A percentile compares a stretch with the other conserved stretches of the same genome.
phyloP scores from a whole-genome alignment of 2,888 invertebrate species.

The Pristionchus fissidentatus region DNA sequence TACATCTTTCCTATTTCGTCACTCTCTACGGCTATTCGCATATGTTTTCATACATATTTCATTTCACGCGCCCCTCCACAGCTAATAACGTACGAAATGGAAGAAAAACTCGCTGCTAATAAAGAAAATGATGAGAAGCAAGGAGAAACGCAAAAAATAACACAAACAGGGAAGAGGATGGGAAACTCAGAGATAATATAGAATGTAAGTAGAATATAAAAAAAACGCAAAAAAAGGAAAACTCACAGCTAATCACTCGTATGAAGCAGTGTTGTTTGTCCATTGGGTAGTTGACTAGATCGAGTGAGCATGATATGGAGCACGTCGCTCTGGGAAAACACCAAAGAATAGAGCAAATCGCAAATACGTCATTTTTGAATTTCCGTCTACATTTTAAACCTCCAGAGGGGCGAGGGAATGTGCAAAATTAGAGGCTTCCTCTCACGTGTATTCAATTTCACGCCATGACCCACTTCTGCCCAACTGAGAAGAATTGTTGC shows the following conservation, averaged over 20 bases:
- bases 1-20: no score
- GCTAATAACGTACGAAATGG: no score
- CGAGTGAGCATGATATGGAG: conserved; percentile 39
- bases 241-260: conserved; percentile 68
- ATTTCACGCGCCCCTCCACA: no score
- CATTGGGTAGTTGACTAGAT: conserved; percentile 68
- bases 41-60: no score
- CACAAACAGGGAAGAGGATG: no score
- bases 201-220: no score
- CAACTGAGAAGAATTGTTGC: no score
- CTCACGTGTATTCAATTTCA: background rate
- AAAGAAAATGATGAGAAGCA: background rate
- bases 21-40: no score
- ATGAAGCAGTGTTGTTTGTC: conserved; percentile 71
- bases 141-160: no score
- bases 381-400: background rate
- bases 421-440: background rate
- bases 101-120: background rate
- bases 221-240: conserved; percentile 6
- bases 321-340: conserved; percentile 22
- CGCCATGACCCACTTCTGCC: no score
- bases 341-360: background rate
- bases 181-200: no score
- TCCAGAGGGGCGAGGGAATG: background rate
- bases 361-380: no score